Evolutionary conservation across 2,888 invertebrate genomes (phyloP), one percentile per base, ranked within the genome.

Genomic region (Lasioglossum malachurum): DNA sequence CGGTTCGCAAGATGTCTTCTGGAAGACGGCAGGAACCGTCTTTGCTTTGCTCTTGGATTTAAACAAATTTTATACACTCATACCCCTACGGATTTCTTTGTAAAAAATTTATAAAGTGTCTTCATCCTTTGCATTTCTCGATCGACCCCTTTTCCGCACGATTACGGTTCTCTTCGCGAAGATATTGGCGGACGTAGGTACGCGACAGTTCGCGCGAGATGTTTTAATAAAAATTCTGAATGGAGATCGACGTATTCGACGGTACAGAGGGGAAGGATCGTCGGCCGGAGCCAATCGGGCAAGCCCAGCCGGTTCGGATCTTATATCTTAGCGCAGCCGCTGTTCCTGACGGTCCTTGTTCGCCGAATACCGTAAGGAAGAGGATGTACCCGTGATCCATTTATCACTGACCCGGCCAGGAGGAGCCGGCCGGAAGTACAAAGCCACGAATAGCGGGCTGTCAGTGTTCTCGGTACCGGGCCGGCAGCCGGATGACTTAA

Each of bases 391-490:
- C 72, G 79, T 64, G 88, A 78, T 86, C 93, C 92, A 93, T 93
- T 93, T 93, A 91, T 93, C 93, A 92, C 93, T 93, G 93, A 93
- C 93, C 92, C 87, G 83, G 85, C 89, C 93, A 93, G 92, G 88
- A 87, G 89, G 86, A 91, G 81, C 87, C 84, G 84, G 77, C 82
- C 88, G 91, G 90, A 92, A 92, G 92, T 92, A 92, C 92, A 90
- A 88, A 89, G 88, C 87, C 89, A 84, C 87, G 85, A 86, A 90
- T 87, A 60, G 81, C 86, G 85, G 75, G 82, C 80, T 44, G 81
- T 82, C 76, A 44, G 80, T 89, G 81, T 83, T 83, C 90, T 87
- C 76, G 82, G 78, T 83, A 44, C 60, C 23, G 12, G 14, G 35
- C 64, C 5, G 67, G 67, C 49, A 35, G 77, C 49, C 72, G 81